Evolutionary conservation across 2,888 invertebrate genomes (phyloP), one percentile per base, ranked within the genome.

Genomic region (Platycnemis pennipes): DNA sequence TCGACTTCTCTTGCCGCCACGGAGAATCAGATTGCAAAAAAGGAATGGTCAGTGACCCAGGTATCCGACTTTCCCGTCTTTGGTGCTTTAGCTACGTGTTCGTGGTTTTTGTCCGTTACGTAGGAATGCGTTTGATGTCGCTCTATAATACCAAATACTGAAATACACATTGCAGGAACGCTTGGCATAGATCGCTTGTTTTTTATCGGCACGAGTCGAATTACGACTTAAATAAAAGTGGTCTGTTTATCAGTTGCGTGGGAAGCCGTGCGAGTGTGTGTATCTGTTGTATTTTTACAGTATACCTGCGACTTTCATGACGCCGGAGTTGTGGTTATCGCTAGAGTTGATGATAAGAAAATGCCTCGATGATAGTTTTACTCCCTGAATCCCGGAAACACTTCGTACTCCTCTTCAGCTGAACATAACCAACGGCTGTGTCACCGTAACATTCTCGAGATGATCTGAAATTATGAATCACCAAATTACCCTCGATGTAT

Each of bases 21-120:
- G 37, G 77, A 37, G 37, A 77, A 77, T 77, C 77, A 37, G 77
- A 77, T 77, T 77, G 77, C 77, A 77, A 77, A 77, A 77, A 77
- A 77, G 77, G 37, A 77, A 77, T 77, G 77, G 77, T 13, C 37
- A 77, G 31, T 77, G 77, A 77, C 77, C 77, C 77, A 77, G 5
- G 77, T 77, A 77, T 77, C 37, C 77, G 13, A 37, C 77, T 77
- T 77, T 77, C 77, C 77, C 77, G 37, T 77, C 77, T 37, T 77
- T 77, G 77, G 13, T 37, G 26, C 77, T 77, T 77, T 63, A 2
- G 77, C 49, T 19, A 19, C 49, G 49, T 49, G 49, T 19, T 77
- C 37, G 77, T 37, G 77, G 77, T 77, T 37, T n/a, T 77, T 22
- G 37, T 77, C 77, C 77, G 37, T 77, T 77, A 37, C 77, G 22